These are phyloP conservation scores for Ophraella communa DNA, from an alignment of 2,888 invertebrate genomes.

Conservation along the genomic window DNA sequence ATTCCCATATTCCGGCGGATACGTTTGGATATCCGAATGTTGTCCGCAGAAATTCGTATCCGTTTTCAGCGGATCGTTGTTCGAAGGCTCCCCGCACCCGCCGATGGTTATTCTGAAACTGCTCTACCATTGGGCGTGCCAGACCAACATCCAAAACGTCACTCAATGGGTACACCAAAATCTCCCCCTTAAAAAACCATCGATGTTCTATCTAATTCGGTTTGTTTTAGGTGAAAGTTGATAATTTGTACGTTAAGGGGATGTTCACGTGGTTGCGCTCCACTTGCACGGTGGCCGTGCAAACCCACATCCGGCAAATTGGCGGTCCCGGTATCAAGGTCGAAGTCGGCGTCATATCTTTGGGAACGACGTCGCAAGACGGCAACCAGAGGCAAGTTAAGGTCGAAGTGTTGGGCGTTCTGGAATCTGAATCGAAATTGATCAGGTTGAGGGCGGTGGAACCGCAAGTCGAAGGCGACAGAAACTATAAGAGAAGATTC, in stretches of 20 bases:
- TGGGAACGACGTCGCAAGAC: constrained; percentile 84
- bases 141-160: constrained; percentile 87
- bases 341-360: constrained; percentile 83
- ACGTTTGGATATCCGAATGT: constrained; percentile 90
- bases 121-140: constrained; percentile 91
- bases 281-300: constrained; percentile 80
- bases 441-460: constrained; percentile 83
- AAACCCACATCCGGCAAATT: constrained; percentile 75
- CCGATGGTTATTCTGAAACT: constrained; percentile 83
- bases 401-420: constrained; percentile 85
- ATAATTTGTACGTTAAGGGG: constrained; percentile 71
- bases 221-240: constrained; percentile 64
- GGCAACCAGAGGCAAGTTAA: constrained; percentile 73
- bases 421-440: constrained; percentile 76
- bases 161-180: constrained; percentile 84
- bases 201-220: background rate
- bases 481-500: constrained; percentile 79
- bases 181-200: no score
- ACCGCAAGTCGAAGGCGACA: constrained; percentile 78
- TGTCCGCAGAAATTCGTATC: constrained; percentile 86
- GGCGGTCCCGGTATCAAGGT: constrained; percentile 76
- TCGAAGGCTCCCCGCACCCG: constrained; percentile 84
- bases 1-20: constrained; percentile 87
- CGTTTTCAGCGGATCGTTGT: constrained; percentile 85
- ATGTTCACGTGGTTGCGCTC: constrained; percentile 77